Base-by-base conservation (phyloP, 2,113 vertebrate species). In the Chelonoidis abingdonii region DNA sequence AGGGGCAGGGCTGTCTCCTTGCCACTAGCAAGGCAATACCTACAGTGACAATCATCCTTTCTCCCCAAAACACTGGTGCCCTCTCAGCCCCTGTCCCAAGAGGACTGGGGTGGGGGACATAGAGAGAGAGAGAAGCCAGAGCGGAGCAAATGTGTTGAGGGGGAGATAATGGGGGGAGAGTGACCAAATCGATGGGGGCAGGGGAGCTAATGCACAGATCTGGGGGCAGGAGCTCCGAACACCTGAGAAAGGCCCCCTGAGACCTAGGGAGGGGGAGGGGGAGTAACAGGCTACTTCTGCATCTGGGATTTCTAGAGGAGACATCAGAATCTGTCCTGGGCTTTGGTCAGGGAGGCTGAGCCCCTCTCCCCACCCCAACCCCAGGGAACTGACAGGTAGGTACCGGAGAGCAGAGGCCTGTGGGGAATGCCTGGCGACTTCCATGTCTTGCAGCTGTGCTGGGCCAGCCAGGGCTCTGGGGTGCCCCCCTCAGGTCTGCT, bases 201-300 rank as follows among this genome's bases (percentile, higher is more conserved):
- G 91, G 92, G 50, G 50, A 13, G 1, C 76, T 91, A 94, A 97
- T 92, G 96, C 95, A 96, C 96, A 97, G 96, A 97, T 96, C 95
- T 95, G 49, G 54, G 84, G 3, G 12, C n/a, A 49, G 86, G 53
- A 90, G 38, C 56, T 16, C n/a, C 6, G 88, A 25, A 13, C 54
- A 54, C 82, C 86, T 86, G 1, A 0, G 44, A 81, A 96, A 44
- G 85, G 69, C 57, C 47, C 25, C 65, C 75, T 80, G 19, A 13
- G 29, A 50, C 31, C 41, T 50, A 49, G 72, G 27, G 0, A 49
- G 0, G 41, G 80, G 56, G 1, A 0, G 5, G 5, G 79, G 62
- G 25, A 4, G 10, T 27, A 17, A 35, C 7, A 69, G 35, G 17
- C 35, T 21, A 69, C n/a, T 21, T 38, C 5, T 10, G 65, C 65